Evolutionary conservation across 1,140 invertebrate genomes (phyloP), one percentile per base, ranked within the genome.

Genomic region (Riptortus pedestris): DNA sequence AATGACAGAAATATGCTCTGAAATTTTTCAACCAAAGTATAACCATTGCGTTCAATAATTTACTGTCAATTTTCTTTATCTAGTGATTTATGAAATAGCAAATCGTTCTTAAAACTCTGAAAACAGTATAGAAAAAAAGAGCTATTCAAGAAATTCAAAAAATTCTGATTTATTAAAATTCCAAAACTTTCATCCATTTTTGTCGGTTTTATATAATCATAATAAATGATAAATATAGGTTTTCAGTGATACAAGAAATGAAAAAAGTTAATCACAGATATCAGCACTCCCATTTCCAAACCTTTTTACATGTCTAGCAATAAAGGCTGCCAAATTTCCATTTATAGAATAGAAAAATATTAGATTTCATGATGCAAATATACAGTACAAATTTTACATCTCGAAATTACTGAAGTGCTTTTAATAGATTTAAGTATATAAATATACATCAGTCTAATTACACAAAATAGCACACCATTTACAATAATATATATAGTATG

Each of bases 381-480:
- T 18, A 18, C 33, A 52, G 43, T 27, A 62, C 22, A 55, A 16
- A 51, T 51, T 38, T 20, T 18, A 31, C 62, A 28, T 63, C 43
- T 52, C 18, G 18, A 18, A 63, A 52, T 63, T 55, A 63, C 24
- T 43, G 27, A 27, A 45, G 43, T 26, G 31, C 24, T 55, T 45
- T 33, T 16, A 62, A 22, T 43, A 45, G 20, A 38, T 38, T 45
- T 16, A 62, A 33, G 31, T 45, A 52, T 31, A 63, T 63, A 63
- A 52, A 51, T 63, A 51, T 63, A 63, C 47, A 63, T 63, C 62
- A 63, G 62, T 63, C 62, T 63, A 63, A 51, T 18, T 59, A 63
- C 62, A 63, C 47, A 63, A 51, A 63, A 63, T 52, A 63, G 45
- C 48, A 63, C 62, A 63, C 47, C 27, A 24, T 51, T 31, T 52